phyloP scores from a whole-genome alignment of 1,140 invertebrate genomes.

The Charaxes varanes region DNA sequence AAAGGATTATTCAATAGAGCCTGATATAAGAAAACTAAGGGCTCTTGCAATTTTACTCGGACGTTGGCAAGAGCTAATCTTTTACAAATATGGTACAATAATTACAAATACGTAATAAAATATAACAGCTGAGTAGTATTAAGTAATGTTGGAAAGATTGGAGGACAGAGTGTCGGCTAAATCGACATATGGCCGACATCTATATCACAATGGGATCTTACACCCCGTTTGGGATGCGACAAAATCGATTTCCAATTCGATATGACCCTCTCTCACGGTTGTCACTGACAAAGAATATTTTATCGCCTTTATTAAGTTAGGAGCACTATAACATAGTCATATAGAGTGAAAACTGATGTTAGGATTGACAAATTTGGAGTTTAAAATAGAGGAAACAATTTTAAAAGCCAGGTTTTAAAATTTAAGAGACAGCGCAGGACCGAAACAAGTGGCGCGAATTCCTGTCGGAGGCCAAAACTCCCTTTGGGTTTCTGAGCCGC shows the following conservation, averaged over 20 bases:
- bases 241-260: slow-evolving; percentile 67
- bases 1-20: no score
- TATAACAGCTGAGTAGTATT: not conserved
- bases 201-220: slow-evolving; percentile 62
- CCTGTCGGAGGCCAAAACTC: no score
- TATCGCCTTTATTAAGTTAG: slow-evolving; percentile 10
- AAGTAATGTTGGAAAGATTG: not conserved
- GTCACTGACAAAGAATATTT: slow-evolving; percentile 37
- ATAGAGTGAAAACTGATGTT: no score
- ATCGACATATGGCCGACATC: slow-evolving; percentile 59
- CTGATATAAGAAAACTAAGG: no score
- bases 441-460: no score
- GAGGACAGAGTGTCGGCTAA: slow-evolving; percentile 13
- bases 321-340: slow-evolving; percentile 4
- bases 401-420: no score
- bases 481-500: no score
- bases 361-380: no score
- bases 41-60: no score
- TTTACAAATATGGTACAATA: not conserved
- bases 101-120: not conserved
- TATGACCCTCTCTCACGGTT: slow-evolving; percentile 55
- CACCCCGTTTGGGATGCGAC: slow-evolving; percentile 66
- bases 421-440: no score
- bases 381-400: no score
- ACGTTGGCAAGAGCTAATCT: no score